Evolutionary conservation across 2,888 invertebrate genomes (phyloP), one percentile per base, ranked within the genome.

Genomic region (Hartigia nigra): DNA sequence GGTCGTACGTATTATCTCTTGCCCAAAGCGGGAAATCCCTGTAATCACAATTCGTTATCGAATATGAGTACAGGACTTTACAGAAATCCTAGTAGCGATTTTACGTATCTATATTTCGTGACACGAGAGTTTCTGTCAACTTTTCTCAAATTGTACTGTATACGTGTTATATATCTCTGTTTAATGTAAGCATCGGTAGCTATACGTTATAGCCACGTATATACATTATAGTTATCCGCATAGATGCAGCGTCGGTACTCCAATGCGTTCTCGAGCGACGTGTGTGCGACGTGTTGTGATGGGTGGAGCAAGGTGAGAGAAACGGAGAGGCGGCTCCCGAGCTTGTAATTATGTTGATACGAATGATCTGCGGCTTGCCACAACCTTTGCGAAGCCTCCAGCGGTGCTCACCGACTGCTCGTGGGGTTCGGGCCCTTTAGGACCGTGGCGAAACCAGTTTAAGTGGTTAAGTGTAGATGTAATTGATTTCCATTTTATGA

Each of bases 311-410:
- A 90, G 90, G 90, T 89, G 91, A 90, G 90, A 91, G 90, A 91
- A 90, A 91, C 89, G 87, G 90, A 91, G 90, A 90, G 91, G 91
- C 91, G 91, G 91, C 91, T 91, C 89, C 91, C 89, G 90, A 91
- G 91, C 91, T 91, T 91, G 91, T 91, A 91, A 91, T 91, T 91
- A 91, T 91, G 91, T 91, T 91, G 91, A 91, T 91, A 91, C 91
- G 91, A 91, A 91, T 91, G 91, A 91, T 91, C 91, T 91, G 91
- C 90, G 90, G 91, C 90, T 80, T 76, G 90, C 91, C 90, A 87
- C 91, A 90, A 87, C 89, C 87, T 87, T 23, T 85, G 81, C 78
- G 83, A 84, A 86, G 90, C 90, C 89, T 86, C 87, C 87, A 90
- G 90, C 91, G 87, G 85, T 89, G 89, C 87, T 91, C 88, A 89